A percentile compares a stretch with the other conserved stretches of the same genome.
These are phyloP conservation scores for Rosalia funebris DNA, from an alignment of 2,888 invertebrate genomes.

Conservation along the genomic window DNA sequence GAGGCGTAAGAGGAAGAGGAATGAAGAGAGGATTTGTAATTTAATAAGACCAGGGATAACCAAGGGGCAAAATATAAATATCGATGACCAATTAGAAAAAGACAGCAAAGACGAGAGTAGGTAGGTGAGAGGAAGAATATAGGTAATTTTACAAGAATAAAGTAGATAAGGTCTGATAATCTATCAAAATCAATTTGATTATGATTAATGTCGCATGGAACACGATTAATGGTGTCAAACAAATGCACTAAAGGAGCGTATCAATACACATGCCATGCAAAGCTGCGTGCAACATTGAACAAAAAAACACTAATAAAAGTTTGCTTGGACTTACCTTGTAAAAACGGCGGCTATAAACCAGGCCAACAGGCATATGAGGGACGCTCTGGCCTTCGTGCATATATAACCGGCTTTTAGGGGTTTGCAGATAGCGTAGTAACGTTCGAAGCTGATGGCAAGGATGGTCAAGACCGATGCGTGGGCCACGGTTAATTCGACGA, in stretches of 20 bases:
- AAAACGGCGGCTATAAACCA: conserved; percentile 87
- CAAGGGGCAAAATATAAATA: too few relatives aligned
- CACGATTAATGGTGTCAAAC: too few relatives aligned
- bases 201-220: too few relatives aligned
- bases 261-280: conserved; percentile 28
- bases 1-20: background rate
- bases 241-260: background rate
- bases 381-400: conserved; percentile 86
- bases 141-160: too few relatives aligned
- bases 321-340: conserved; percentile 76
- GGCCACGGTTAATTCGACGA: conserved; percentile 90
- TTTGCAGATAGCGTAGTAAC: conserved; percentile 88
- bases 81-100: too few relatives aligned
- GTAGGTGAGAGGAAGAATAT: too few relatives aligned
- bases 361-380: conserved; percentile 82
- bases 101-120: too few relatives aligned
- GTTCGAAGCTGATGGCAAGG: conserved; percentile 91
- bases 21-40: background rate
- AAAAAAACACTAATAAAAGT: background rate
- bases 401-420: conserved; percentile 90
- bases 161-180: too few relatives aligned
- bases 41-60: too few relatives aligned
- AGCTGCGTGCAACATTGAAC: background rate
- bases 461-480: conserved; percentile 94
- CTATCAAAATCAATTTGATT: too few relatives aligned